Conservation (phyloP, 2,888 invertebrate genomes). For the Ophion ventricosus region DNA sequence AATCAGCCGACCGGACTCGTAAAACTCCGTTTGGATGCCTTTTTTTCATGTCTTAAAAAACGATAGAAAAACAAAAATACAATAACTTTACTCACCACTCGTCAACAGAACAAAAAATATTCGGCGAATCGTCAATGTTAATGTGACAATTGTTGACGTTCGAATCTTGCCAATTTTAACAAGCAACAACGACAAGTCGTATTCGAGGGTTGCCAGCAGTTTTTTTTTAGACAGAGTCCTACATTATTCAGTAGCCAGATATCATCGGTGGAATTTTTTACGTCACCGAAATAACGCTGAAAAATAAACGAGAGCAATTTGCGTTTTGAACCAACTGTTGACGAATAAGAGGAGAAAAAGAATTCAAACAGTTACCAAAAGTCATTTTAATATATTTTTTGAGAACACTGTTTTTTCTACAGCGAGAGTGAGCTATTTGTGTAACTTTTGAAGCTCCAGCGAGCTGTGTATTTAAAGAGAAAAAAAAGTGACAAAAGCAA, state of each 20-base stretch:
- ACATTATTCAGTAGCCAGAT: slow-evolving; percentile 14
- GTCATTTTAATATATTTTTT: slow-evolving; percentile 58
- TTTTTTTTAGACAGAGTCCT: slow-evolving; percentile 1
- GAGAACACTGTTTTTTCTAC: slow-evolving; percentile 69
- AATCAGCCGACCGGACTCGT: slow-evolving; percentile 26
- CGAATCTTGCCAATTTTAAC: slow-evolving; percentile 27
- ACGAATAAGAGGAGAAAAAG: slow-evolving; percentile 4
- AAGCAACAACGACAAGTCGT: slow-evolving; percentile 26
- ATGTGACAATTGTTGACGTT: slow-evolving; percentile 14
- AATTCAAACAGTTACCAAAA: neutral
- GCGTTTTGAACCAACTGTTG: slow-evolving; percentile 28
- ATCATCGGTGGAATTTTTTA: slow-evolving; percentile 15
- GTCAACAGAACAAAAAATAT: slow-evolving; percentile 29
- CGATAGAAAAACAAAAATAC: neutral
- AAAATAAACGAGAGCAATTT: slow-evolving; percentile 29
- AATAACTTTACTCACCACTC: slow-evolving; percentile 39
- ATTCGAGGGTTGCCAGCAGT: neutral
- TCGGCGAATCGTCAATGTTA: slow-evolving; percentile 29
- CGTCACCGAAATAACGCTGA: neutral
- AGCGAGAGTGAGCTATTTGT: slow-evolving; percentile 34
- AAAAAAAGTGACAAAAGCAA: slow-evolving; percentile 35
- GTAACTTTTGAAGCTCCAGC: slow-evolving; percentile 20
- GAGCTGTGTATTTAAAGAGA: slow-evolving; percentile 9
- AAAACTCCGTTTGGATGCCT: neutral
- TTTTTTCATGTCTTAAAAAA: neutral